These are phyloP conservation scores for Galaxea fascicularis DNA, from an alignment of 92 coral and sea anemone species.

Conservation along the genomic window DNA sequence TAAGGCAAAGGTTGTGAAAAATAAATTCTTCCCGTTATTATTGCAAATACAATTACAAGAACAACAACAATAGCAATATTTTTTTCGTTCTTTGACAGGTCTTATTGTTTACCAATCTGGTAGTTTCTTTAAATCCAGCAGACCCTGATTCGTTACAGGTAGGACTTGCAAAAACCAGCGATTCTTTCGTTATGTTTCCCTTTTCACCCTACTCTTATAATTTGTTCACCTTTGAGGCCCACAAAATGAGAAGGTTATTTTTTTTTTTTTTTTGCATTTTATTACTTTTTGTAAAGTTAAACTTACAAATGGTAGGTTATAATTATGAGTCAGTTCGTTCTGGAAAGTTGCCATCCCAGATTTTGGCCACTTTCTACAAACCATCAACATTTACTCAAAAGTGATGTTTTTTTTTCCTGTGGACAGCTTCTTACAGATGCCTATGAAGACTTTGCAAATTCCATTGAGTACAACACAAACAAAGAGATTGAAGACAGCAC, in stretches of 20 bases:
- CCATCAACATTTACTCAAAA: background rate
- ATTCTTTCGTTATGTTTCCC: background rate
- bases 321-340: too few relatives aligned
- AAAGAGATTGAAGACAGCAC: background rate
- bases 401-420: background rate
- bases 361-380: too few relatives aligned
- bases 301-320: too few relatives aligned
- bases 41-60: too few relatives aligned
- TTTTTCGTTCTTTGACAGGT: background rate
- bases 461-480: background rate
- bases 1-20: too few relatives aligned
- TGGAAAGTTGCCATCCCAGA: too few relatives aligned
- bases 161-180: background rate
- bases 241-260: background rate
- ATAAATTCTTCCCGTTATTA: too few relatives aligned
- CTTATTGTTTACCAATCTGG: background rate
- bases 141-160: slow-evolving; percentile 26
- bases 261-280: too few relatives aligned
- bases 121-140: slow-evolving; percentile 24
- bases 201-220: background rate
- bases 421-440: slow-evolving; percentile 23
- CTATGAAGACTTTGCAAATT: background rate
- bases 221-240: background rate
- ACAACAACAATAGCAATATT: too few relatives aligned
- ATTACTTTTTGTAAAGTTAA: too few relatives aligned